Percentiles rank a stretch among this genome's conserved stretches.
Evolutionary conservation across 1,140 invertebrate species (phyloP).

Genomic region (Notospermus geniculatus): DNA sequence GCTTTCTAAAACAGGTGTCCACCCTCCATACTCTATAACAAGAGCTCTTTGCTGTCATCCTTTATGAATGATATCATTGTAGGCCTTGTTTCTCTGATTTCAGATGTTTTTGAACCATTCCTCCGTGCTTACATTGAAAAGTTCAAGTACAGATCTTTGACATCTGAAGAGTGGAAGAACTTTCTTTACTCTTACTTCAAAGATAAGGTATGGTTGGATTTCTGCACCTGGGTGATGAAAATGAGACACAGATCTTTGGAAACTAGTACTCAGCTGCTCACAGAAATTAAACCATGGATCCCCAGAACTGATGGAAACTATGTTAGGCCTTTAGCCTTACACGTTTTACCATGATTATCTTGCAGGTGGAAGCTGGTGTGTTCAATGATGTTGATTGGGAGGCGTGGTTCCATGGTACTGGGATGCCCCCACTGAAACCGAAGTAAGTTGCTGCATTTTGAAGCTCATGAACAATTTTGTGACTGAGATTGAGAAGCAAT

Average conservation of each 20-base stretch:
- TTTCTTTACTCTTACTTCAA: constrained; percentile 78
- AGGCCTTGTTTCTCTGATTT: constrained; percentile 32
- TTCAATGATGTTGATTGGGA: constrained; percentile 75
- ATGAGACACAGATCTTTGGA: no score
- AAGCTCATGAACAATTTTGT: background rate
- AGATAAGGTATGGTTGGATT: constrained; percentile 51
- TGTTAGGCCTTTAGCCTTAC: constrained; percentile 6
- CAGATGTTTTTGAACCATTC: constrained; percentile 79
- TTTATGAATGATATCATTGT: no score
- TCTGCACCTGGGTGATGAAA: background rate
- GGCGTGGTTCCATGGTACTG: constrained; percentile 75
- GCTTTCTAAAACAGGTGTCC: no score
- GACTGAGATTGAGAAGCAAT: background rate
- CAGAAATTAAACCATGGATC: no score
- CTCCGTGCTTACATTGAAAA: constrained; percentile 77
- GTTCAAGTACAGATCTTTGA: constrained; percentile 80
- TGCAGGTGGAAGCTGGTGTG: constrained; percentile 21
- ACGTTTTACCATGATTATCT: no score
- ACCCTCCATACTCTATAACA: no score
- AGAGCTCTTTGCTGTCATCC: no score
- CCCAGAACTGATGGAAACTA: constrained; percentile 12
- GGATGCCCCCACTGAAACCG: constrained; percentile 84
- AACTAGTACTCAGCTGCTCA: no score
- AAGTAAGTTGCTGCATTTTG: constrained; percentile 59
- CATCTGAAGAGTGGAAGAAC: constrained; percentile 76